A percentile compares a stretch with the other conserved stretches of the same genome.
phyloP scores from a whole-genome alignment of 2,113 vertebrate genomes.

The Ptilonorhynchus violaceus region DNA sequence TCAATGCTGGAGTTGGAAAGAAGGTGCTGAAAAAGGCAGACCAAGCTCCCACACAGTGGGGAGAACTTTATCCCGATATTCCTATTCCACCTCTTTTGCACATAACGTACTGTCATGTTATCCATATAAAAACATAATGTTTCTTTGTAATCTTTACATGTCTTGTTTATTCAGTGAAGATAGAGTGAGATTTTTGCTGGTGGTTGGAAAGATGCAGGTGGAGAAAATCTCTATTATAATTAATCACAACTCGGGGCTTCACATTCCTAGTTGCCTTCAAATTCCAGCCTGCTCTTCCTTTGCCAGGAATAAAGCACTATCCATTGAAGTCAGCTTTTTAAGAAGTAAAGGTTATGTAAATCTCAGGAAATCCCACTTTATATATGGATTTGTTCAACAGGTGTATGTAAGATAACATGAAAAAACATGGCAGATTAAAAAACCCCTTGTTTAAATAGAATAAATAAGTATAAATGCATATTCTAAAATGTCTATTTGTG shows the following conservation, averaged over 20 bases:
- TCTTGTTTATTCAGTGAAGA: neutral
- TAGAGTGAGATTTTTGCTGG: neutral
- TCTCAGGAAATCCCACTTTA: constrained; percentile 24
- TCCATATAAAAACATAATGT: rapidly evolving
- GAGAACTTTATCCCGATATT: neutral
- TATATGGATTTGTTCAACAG: constrained; percentile 26
- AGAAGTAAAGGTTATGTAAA: constrained; percentile 23
- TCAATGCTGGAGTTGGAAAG: neutral
- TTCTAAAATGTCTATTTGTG: neutral
- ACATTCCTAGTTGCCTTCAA: neutral
- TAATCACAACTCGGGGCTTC: neutral
- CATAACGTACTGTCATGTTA: too few species aligned
- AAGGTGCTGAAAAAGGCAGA: neutral
- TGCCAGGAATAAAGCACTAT: neutral
- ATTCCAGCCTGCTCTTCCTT: neutral
- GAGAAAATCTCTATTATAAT: neutral
- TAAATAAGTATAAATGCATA: neutral
- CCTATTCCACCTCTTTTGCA: neutral
- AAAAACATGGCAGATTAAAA: neutral
- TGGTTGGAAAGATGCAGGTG: neutral
- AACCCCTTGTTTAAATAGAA: neutral
- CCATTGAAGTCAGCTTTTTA: neutral
- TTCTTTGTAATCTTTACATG: neutral
- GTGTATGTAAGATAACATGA: neutral
- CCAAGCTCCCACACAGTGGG: neutral